Percentiles rank a stretch among this genome's conserved stretches.
These are phyloP conservation scores for Melanargia galathea DNA, from an alignment of 2,888 invertebrate genomes.

Conservation along the genomic window DNA sequence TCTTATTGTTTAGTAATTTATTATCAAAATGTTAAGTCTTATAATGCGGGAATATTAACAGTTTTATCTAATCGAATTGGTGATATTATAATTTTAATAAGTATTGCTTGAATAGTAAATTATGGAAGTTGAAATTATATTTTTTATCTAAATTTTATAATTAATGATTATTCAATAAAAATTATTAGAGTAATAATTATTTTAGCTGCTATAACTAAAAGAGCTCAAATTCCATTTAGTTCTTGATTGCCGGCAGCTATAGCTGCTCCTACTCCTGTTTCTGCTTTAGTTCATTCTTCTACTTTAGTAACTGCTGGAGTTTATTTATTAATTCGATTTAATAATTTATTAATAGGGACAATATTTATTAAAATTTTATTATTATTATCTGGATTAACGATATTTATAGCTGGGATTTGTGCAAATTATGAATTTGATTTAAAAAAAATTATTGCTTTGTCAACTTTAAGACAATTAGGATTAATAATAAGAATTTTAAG, in stretches of 20 bases:
- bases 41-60: slow-evolving; percentile 87
- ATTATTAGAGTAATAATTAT: slow-evolving; percentile 69
- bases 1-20: slow-evolving; percentile 89
- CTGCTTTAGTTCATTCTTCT: slow-evolving; percentile 83
- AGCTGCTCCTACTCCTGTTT: slow-evolving; percentile 86
- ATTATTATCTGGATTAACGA: slow-evolving; percentile 81
- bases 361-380: slow-evolving; percentile 76
- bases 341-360: slow-evolving; percentile 67
- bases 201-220: slow-evolving; percentile 87
- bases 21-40: slow-evolving; percentile 86
- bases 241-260: slow-evolving; percentile 89
- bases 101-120: slow-evolving; percentile 82
- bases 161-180: slow-evolving; percentile 59
- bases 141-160: slow-evolving; percentile 78
- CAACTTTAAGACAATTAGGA: slow-evolving; percentile 81
- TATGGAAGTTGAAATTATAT: slow-evolving; percentile 81
- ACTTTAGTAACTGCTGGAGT: slow-evolving; percentile 90
- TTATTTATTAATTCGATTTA: slow-evolving; percentile 88
- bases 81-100: slow-evolving; percentile 85
- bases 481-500: slow-evolving; percentile 86
- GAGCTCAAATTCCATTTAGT: slow-evolving; percentile 91
- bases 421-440: slow-evolving; percentile 86
- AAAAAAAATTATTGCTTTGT: slow-evolving; percentile 90
- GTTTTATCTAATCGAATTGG: slow-evolving; percentile 88
- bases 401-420: slow-evolving; percentile 83